These are phyloP conservation scores for Clusia tigrina DNA, from an alignment of 2,888 invertebrate genomes.

Conservation along the genomic window DNA sequence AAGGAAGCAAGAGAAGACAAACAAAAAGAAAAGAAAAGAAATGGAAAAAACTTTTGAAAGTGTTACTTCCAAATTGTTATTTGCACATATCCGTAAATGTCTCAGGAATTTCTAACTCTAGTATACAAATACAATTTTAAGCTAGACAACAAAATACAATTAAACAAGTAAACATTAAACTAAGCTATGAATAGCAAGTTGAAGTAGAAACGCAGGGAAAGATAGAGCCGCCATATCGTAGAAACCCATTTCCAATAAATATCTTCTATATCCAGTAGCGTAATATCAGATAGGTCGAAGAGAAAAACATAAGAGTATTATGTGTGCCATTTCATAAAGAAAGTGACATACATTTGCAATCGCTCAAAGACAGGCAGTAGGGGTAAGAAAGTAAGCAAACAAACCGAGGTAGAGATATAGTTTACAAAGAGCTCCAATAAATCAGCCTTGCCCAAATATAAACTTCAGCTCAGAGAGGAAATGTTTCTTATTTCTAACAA, in stretches of 20 bases:
- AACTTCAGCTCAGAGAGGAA: no score
- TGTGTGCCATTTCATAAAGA: slow-evolving; percentile 14
- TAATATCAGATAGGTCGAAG: not conserved
- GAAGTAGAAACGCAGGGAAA: not conserved
- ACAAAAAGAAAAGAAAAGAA: slow-evolving; percentile 10
- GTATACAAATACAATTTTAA: slow-evolving; percentile 25
- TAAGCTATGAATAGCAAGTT: not conserved
- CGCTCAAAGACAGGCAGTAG: not conserved
- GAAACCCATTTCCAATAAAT: not conserved
- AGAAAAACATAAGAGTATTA: slow-evolving; percentile 11
- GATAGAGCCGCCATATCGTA: slow-evolving; percentile 2
- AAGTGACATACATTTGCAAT: not conserved
- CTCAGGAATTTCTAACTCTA: slow-evolving; percentile 55
- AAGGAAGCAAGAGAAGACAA: slow-evolving; percentile 4
- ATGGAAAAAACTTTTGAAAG: slow-evolving; percentile 23
- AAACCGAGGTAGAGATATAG: no score
- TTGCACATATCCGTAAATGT: slow-evolving; percentile 62
- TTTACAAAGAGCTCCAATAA: no score
- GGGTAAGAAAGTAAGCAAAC: not conserved
- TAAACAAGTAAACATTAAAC: no score
- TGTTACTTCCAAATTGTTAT: slow-evolving; percentile 53
- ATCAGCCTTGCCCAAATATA: no score
- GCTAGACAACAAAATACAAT: slow-evolving; percentile 26
- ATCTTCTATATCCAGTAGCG: not conserved
- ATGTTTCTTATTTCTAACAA: no score